Conservation (phyloP, 2,888 invertebrate genomes). For the Alviniconcha strummeri region DNA sequence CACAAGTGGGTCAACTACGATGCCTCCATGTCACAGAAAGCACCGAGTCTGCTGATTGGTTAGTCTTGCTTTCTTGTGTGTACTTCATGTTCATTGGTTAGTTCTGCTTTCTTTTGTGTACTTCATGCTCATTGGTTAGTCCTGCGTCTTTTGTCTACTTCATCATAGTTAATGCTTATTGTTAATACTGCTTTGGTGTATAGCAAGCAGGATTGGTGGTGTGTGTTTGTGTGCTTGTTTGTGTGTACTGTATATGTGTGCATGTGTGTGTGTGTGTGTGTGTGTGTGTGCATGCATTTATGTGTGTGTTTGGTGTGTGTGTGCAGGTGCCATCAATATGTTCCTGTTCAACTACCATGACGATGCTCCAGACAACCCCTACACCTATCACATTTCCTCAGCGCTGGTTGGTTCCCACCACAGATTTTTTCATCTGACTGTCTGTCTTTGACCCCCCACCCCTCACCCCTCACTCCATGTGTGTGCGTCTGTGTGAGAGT, state of each 20-base stretch:
- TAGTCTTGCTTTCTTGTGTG: slow-evolving; percentile 29
- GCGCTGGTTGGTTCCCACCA: slow-evolving; percentile 21
- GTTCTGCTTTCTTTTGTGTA: background rate
- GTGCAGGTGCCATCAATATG: slow-evolving; percentile 72
- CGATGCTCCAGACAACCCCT: slow-evolving; percentile 28
- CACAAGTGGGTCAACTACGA: slow-evolving; percentile 91
- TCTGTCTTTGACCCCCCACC: too few relatives aligned
- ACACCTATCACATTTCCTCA: slow-evolving; percentile 19
- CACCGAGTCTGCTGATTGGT: slow-evolving; percentile 95
- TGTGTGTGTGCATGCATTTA: background rate
- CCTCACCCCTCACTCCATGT: background rate
- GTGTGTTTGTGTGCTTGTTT: too few relatives aligned
- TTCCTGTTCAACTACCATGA: slow-evolving; percentile 68
- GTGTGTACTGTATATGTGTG: background rate
- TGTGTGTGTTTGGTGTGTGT: background rate
- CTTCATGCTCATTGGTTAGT: background rate
- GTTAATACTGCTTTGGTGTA: background rate
- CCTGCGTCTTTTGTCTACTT: background rate
- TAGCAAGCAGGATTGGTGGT: background rate
- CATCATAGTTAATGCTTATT: background rate
- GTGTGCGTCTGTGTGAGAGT: background rate
- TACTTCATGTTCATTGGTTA: background rate
- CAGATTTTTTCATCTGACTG: too few relatives aligned
- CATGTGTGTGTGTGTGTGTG: background rate
- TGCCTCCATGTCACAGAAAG: slow-evolving; percentile 79